These are phyloP conservation scores for Vombatus ursinus DNA, from an alignment of 2,113 vertebrate genomes.

Conservation along the genomic window DNA sequence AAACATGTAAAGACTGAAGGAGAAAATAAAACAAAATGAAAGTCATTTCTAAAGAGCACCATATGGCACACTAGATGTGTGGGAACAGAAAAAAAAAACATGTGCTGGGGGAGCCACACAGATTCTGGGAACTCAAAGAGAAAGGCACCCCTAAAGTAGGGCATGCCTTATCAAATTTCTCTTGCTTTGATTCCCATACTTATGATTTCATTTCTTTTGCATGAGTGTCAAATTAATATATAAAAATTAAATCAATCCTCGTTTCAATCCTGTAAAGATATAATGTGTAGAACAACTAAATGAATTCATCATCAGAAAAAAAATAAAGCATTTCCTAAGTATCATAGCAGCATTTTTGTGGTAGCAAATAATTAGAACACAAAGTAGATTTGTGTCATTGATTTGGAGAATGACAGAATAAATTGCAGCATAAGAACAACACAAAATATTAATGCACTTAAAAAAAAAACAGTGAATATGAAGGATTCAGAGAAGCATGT, in stretches of 20 bases:
- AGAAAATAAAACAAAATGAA: conserved; percentile 59
- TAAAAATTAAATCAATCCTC: conserved; percentile 64
- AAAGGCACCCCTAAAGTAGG: conserved; percentile 54
- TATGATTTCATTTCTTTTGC: conserved; percentile 60
- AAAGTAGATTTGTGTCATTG: background rate
- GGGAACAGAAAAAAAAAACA: conserved; percentile 14
- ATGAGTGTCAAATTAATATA: conserved; percentile 30
- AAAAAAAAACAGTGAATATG: background rate
- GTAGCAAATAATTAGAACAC: background rate
- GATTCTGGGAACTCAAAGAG: conserved; percentile 60
- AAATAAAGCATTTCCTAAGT: conserved; percentile 33
- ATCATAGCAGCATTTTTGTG: conserved; percentile 53
- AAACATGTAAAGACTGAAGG: conserved; percentile 27
- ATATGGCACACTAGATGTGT: conserved; percentile 37
- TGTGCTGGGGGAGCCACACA: conserved; percentile 38
- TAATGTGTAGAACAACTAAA: conserved; percentile 48
- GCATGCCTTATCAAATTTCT: conserved; percentile 54
- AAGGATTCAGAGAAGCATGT: background rate
- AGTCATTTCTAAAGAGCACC: conserved; percentile 60
- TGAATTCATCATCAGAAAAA: conserved; percentile 33
- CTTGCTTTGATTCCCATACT: conserved; percentile 17
- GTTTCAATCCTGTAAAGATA: conserved; percentile 46
- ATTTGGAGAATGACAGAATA: background rate
- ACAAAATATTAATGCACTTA: background rate
- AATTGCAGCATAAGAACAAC: background rate